Evolutionary conservation across 1,140 invertebrate species (phyloP).

Genomic region (Zaprionus taronus): DNA sequence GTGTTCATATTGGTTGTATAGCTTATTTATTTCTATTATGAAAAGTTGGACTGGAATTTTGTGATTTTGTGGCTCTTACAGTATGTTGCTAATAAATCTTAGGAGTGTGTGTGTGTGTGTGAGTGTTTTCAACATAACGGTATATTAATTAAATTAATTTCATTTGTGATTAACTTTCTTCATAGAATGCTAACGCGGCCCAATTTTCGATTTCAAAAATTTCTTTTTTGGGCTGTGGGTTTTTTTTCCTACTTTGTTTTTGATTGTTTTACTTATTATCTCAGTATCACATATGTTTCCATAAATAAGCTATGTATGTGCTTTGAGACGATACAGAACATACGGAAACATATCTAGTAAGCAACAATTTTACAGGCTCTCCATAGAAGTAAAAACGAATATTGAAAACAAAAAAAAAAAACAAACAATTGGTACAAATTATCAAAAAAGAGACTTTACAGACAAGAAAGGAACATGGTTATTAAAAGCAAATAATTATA

Average conservation of each 20-base stretch:
- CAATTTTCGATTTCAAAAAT: constrained; percentile 50
- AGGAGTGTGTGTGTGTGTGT: constrained; percentile 15
- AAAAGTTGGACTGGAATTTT: constrained; percentile 28
- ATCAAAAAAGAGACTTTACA: constrained; percentile 27
- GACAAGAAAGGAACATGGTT: constrained; percentile 50
- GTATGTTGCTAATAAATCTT: constrained; percentile 18
- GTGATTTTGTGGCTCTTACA: constrained; percentile 23
- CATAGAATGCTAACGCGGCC: constrained; percentile 56
- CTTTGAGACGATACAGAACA: constrained; percentile 53
- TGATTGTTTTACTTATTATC: constrained; percentile 81
- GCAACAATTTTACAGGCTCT: constrained; percentile 70
- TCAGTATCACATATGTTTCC: constrained; percentile 83
- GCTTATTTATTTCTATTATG: constrained; percentile 10
- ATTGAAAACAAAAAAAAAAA: constrained; percentile 27
- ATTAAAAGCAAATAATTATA: constrained; percentile 35
- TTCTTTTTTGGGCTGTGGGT: constrained; percentile 44
- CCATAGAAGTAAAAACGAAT: constrained; percentile 32
- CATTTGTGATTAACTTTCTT: constrained; percentile 31
- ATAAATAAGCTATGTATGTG: constrained; percentile 50
- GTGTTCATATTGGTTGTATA: constrained; percentile 22
- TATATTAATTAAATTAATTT: constrained; percentile 43
- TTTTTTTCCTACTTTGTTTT: constrained; percentile 27
- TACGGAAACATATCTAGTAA: constrained; percentile 74
- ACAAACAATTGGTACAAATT: neutral
- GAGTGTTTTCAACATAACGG: constrained; percentile 30